Conservation (phyloP, 2,797 vertebrate species). For the Bradypodion pumilum region DNA sequence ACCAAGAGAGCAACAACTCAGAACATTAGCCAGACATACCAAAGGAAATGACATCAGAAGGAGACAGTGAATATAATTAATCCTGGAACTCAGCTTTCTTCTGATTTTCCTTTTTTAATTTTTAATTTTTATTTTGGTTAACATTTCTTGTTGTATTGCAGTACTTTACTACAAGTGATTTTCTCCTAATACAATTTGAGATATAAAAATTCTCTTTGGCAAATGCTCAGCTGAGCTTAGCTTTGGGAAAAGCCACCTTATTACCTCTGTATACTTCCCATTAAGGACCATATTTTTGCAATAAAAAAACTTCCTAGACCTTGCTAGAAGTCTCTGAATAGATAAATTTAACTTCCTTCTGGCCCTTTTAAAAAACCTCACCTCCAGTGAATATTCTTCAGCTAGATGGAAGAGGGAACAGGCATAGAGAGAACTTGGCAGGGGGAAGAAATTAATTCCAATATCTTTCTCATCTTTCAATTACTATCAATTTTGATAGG, state of each 20-base stretch:
- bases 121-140: not conserved
- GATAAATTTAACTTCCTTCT: conserved; percentile 61
- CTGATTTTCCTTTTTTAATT: not conserved
- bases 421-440: conserved; percentile 47
- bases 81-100: not conserved
- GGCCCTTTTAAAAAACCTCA: conserved; percentile 40
- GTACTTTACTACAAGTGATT: not conserved
- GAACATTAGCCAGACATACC: not conserved
- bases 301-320: conserved; percentile 67
- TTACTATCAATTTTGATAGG: conserved; percentile 54
- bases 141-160: not conserved
- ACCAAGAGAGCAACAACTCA: not conserved
- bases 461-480: conserved; percentile 46
- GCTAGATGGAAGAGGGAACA: conserved; percentile 29
- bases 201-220: not conserved
- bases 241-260: conserved; percentile 11
- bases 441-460: conserved; percentile 17
- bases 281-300: conserved; percentile 50
- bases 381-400: not conserved
- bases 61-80: not conserved
- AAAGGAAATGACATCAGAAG: not conserved
- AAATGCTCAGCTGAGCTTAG: not conserved
- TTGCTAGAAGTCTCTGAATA: conserved; percentile 54
- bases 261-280: conserved; percentile 39
- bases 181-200: not conserved